Percentiles rank a stretch among this genome's conserved stretches.
Evolutionary conservation across 2,113 vertebrate species (phyloP).

Genomic region (Symphodus melops): DNA sequence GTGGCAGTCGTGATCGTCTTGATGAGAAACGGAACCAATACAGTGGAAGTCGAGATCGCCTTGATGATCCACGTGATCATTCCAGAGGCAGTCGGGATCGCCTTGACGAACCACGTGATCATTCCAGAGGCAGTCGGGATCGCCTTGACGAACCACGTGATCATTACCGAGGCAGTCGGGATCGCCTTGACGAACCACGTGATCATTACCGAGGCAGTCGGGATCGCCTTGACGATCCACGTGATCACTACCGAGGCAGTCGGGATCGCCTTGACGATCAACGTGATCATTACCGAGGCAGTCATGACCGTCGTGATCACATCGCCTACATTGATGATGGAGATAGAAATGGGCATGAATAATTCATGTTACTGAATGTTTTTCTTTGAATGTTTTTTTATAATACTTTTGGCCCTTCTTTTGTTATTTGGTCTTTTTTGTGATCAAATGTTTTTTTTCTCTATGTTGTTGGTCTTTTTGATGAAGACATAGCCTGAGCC

Average conservation of each 20-base stretch:
- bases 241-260: constrained; percentile 23
- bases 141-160: constrained; percentile 32
- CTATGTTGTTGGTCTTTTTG: background rate
- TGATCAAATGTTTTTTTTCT: no score
- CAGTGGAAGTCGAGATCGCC: constrained; percentile 18
- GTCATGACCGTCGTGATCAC: constrained; percentile 22
- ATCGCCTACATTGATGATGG: constrained; percentile 8
- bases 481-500: background rate
- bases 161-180: constrained; percentile 15
- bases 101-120: constrained; percentile 37
- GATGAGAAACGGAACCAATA: constrained; percentile 1
- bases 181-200: constrained; percentile 37
- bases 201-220: constrained; percentile 27
- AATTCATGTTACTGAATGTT: constrained; percentile 29
- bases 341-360: background rate
- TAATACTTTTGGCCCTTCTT: no score
- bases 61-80: constrained; percentile 18
- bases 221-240: constrained; percentile 43
- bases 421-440: background rate
- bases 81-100: constrained; percentile 39
- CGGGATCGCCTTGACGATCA: constrained; percentile 36
- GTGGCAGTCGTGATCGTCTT: constrained; percentile 44
- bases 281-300: constrained; percentile 10
- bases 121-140: constrained; percentile 25
- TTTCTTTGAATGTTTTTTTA: background rate